Conservation (phyloP, 2,888 invertebrate genomes). For the Calephelis perditalis region DNA sequence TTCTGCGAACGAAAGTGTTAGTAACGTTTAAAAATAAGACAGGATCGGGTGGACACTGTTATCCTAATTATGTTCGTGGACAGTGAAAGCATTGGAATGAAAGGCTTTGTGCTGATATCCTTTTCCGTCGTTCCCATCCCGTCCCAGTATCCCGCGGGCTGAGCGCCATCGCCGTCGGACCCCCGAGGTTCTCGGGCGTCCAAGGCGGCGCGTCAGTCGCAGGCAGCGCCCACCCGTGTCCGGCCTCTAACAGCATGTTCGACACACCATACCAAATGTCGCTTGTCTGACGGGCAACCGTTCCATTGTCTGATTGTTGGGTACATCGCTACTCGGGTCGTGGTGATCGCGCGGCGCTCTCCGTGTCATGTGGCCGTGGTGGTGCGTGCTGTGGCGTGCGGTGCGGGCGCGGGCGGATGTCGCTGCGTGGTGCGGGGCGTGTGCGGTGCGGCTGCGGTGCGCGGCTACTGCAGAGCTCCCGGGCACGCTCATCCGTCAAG, state of each 20-base stretch:
- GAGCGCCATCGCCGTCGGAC: constrained; percentile 32
- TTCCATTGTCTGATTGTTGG: constrained; percentile 80
- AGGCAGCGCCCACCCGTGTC: constrained; percentile 56
- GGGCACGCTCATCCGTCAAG: constrained; percentile 94
- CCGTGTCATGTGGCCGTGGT: constrained; percentile 51
- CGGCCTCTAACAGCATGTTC: constrained; percentile 76
- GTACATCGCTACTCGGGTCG: constrained; percentile 79
- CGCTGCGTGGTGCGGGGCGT: constrained; percentile 36
- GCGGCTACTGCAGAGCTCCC: constrained; percentile 83
- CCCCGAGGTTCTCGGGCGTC: constrained; percentile 40
- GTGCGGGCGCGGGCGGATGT: constrained; percentile 37
- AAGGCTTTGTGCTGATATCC: constrained; percentile 36
- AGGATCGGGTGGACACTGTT: constrained; percentile 69
- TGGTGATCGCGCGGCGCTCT: constrained; percentile 75
- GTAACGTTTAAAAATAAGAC: constrained; percentile 35
- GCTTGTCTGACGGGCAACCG: constrained; percentile 80
- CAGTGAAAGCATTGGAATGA: constrained; percentile 39
- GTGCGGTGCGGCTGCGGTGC: constrained; percentile 38
- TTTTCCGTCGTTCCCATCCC: constrained; percentile 37
- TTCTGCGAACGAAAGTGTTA: constrained; percentile 42
- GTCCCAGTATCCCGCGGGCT: constrained; percentile 38
- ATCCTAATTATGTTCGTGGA: constrained; percentile 41
- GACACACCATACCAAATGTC: constrained; percentile 75
- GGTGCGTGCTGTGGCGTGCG: constrained; percentile 35
- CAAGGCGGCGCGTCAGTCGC: constrained; percentile 43